A percentile compares a stretch with the other conserved stretches of the same genome.
These are phyloP conservation scores for Spodoptera frugiperda DNA, from an alignment of 1,140 invertebrate species.

Conservation along the genomic window DNA sequence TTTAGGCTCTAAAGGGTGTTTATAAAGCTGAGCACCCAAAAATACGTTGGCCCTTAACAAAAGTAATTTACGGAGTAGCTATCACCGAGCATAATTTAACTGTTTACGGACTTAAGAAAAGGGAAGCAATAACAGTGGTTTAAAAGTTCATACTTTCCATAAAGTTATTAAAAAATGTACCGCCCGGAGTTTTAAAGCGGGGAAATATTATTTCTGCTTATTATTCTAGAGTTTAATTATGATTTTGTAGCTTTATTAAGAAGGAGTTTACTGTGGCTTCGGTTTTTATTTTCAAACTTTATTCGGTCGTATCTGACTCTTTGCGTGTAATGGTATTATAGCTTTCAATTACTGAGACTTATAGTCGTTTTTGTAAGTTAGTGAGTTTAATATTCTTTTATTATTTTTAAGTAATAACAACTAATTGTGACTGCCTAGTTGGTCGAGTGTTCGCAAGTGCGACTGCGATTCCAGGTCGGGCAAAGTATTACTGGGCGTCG, in stretches of 20 bases:
- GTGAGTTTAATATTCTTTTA: too few species aligned
- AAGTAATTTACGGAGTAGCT: slow-evolving; percentile 43
- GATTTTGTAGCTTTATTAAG: background rate
- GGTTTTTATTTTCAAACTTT: background rate
- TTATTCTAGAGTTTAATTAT: slow-evolving; percentile 15
- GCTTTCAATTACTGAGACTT: too few species aligned
- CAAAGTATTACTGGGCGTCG: too few species aligned
- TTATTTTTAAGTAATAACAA: too few species aligned
- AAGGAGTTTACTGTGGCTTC: background rate
- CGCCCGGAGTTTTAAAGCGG: background rate
- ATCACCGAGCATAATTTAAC: slow-evolving; percentile 35
- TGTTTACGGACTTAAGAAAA: slow-evolving; percentile 37
- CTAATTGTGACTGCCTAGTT: too few species aligned
- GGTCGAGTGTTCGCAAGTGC: too few species aligned
- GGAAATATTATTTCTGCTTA: slow-evolving; percentile 28
- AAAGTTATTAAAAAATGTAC: slow-evolving; percentile 39
- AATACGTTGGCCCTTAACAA: slow-evolving; percentile 34
- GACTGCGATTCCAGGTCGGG: too few species aligned
- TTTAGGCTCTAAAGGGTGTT: slow-evolving; percentile 30
- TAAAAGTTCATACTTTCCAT: slow-evolving; percentile 34
- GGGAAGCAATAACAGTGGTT: slow-evolving; percentile 38
- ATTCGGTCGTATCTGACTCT: too few species aligned
- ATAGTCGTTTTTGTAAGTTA: too few species aligned
- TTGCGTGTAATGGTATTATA: too few species aligned
- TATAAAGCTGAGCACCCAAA: slow-evolving; percentile 36